Evolutionary conservation across 1,140 invertebrate genomes (phyloP).

Genomic region (Cotesia glomerata): DNA sequence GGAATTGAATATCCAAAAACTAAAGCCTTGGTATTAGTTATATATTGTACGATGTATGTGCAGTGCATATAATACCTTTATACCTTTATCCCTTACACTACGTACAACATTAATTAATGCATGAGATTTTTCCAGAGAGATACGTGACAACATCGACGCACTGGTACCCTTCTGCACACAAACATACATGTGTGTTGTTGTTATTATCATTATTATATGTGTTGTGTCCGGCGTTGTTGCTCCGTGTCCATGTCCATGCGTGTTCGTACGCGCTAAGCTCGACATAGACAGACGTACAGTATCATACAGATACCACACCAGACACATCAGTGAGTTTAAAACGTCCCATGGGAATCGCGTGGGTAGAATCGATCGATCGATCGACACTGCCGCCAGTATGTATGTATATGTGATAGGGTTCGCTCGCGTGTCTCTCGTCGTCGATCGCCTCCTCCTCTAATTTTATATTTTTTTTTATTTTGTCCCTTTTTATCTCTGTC

Average conservation of each 20-base stretch:
- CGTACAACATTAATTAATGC: conserved; percentile 21
- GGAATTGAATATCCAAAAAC: conserved; percentile 32
- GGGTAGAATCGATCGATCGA: conserved; percentile 32
- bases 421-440: conserved; percentile 23
- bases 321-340: conserved; percentile 12
- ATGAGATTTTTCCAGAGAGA: conserved; percentile 27
- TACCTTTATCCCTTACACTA: too few species aligned
- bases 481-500: not conserved
- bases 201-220: too few species aligned
- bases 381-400: conserved; percentile 5
- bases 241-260: not conserved
- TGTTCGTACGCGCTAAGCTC: not conserved
- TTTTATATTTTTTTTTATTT: not conserved
- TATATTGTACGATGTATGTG: too few species aligned
- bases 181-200: not conserved
- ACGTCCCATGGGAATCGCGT: conserved; percentile 29
- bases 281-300: not conserved
- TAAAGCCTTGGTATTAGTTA: not conserved
- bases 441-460: too few species aligned
- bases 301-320: not conserved
- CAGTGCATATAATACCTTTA: too few species aligned
- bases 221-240: too few species aligned
- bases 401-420: not conserved
- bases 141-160: conserved; percentile 20
- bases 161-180: not conserved